These are phyloP conservation scores for Drosophila incognita DNA, from an alignment of 2,888 invertebrate genomes.

Conservation along the genomic window DNA sequence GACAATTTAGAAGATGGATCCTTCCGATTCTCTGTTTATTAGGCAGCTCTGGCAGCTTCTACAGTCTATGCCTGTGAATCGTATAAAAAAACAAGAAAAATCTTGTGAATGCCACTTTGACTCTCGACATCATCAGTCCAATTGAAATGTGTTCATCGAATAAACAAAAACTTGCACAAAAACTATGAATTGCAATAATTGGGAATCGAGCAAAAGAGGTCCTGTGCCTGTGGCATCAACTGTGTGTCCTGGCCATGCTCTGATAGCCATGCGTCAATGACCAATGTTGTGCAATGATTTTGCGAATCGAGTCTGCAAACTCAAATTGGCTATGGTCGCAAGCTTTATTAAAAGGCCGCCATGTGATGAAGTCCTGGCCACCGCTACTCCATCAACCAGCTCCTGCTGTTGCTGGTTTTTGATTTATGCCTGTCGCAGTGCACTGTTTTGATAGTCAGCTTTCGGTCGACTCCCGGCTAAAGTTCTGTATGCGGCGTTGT, in stretches of 20 bases:
- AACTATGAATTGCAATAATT: constrained; percentile 43
- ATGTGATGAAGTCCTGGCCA: constrained; percentile 32
- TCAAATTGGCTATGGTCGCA: constrained; percentile 35
- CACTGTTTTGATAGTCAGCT: constrained; percentile 56
- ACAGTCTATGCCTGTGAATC: background rate
- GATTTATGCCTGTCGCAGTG: constrained; percentile 1
- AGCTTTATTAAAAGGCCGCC: constrained; percentile 54
- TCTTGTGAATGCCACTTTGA: background rate
- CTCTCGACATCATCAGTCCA: background rate
- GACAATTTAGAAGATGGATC: background rate
- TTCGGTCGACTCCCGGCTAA: constrained; percentile 33
- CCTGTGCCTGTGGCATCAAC: background rate
- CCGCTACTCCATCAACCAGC: background rate
- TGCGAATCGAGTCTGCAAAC: constrained; percentile 11
- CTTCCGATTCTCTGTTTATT: too few relatives aligned
- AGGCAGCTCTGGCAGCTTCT: background rate
- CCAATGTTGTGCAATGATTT: constrained; percentile 48
- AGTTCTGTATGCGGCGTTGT: constrained; percentile 22
- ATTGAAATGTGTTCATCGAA: constrained; percentile 5
- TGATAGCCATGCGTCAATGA: constrained; percentile 68
- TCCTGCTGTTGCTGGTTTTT: background rate
- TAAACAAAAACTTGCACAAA: constrained; percentile 21
- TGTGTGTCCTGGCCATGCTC: constrained; percentile 31
- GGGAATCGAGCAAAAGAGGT: constrained; percentile 10
- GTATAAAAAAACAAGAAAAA: constrained; percentile 8